Percentiles rank a stretch among this genome's conserved stretches.
These are phyloP conservation scores for Coreius guichenoti DNA, from an alignment of 2,797 vertebrate species.

Conservation along the genomic window DNA sequence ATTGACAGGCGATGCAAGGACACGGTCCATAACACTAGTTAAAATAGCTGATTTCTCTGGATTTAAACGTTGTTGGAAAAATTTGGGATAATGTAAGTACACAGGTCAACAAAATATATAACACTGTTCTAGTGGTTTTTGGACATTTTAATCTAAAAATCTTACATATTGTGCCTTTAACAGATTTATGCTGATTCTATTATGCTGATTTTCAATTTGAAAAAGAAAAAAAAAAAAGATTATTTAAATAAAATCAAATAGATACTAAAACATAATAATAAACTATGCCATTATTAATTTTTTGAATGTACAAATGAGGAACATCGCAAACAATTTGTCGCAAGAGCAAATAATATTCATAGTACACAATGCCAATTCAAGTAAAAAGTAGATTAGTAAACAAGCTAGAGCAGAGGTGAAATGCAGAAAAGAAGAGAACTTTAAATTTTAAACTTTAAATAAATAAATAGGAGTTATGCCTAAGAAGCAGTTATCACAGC, in stretches of 20 bases:
- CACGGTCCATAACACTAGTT: too few species aligned
- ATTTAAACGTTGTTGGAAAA: too few species aligned
- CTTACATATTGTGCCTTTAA: not conserved
- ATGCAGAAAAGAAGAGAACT: not conserved
- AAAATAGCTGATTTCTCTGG: too few species aligned
- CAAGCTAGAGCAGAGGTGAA: not conserved
- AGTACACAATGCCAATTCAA: not conserved
- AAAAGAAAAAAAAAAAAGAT: not conserved
- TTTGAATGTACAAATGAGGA: not conserved
- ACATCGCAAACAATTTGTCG: not conserved
- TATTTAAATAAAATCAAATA: not conserved
- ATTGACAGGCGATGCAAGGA: too few species aligned
- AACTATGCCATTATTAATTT: too few species aligned
- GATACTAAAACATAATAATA: not conserved
- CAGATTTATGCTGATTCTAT: not conserved
- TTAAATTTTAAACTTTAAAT: not conserved
- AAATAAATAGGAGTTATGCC: not conserved
- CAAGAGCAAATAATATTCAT: not conserved
- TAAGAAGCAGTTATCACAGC: not conserved
- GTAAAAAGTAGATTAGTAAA: not conserved
- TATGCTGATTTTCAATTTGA: not conserved
- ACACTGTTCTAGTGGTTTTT: too few species aligned
- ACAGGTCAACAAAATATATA: too few species aligned
- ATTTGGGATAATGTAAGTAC: too few species aligned
- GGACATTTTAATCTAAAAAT: too few species aligned